Conservation (phyloP, 2,113 vertebrate species). For the Vimba vimba region DNA sequence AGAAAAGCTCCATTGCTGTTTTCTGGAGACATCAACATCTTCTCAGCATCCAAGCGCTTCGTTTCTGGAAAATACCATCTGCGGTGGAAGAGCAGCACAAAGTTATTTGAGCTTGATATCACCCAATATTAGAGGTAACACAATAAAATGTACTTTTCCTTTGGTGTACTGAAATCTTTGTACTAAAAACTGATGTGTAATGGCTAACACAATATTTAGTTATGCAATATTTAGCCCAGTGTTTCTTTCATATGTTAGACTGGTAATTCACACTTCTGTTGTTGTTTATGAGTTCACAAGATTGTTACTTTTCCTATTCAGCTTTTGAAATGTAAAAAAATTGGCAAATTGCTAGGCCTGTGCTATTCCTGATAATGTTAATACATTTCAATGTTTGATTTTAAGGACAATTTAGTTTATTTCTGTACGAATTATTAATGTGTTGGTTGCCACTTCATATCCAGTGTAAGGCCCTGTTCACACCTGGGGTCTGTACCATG, state of each 20-base stretch:
- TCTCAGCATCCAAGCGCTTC: conserved; percentile 89
- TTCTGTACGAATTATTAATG: not conserved
- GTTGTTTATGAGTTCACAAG: not conserved
- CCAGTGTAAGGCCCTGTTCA: not conserved
- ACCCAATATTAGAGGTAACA: not conserved
- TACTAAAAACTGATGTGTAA: no score
- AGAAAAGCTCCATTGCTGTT: conserved; percentile 86
- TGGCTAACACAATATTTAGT: not conserved
- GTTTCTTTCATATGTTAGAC: not conserved
- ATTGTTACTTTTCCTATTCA: not conserved
- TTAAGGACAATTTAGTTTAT: not conserved
- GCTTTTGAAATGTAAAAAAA: not conserved
- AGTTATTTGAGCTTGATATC: not conserved
- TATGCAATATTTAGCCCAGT: not conserved
- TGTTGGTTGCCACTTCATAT: not conserved
- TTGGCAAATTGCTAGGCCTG: not conserved
- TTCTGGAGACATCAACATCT: conserved; percentile 75
- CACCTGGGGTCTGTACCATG: no score
- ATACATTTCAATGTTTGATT: not conserved
- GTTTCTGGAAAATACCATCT: conserved; percentile 93
- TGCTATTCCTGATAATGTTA: not conserved
- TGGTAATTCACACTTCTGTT: not conserved
- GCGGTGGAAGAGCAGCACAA: conserved; percentile 49
- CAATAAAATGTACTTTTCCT: no score
- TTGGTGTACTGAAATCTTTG: no score